Base-by-base conservation (phyloP, 2,113 vertebrate genomes). In the Otocyon megalotis region DNA sequence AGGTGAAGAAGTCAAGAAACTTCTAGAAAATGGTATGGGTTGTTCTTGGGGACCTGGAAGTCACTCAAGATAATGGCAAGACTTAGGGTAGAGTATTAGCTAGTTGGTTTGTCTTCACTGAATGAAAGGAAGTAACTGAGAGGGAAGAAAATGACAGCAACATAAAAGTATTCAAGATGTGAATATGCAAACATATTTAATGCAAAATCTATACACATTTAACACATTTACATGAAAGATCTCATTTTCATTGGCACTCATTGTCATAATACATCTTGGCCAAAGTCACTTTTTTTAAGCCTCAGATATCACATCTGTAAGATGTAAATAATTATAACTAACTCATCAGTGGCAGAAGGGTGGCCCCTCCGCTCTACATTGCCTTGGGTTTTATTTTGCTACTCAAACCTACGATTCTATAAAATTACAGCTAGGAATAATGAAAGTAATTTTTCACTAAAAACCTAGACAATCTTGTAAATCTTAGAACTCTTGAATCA, bases 341-440 rank as follows among this genome's bases (percentile, higher is more conserved):
- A 83, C n/a, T 2, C 67, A n/a, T 28, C 8, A 50, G 95, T 88
- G 6, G 83, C 90, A 95, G 58, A 95, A 83, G 17, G 3, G 26
- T 81, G n/a, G 13, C 3, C n/a, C 35, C 43, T 43, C 43, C 43
- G 8, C 43, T 8, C 43, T n/a, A 93, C 4, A 28, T 63, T 63
- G 30, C 26, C 54, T 60, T 84, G 54, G 4, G 0, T 32, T 79
- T 95, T 83, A 28, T 91, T 91, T 88, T 80, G 82, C 6, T n/a
- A 30, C 8, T 87, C 50, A 87, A 13, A 1, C 82, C 35, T 72
- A 71, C 72, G 10, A 43, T 88, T 93, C 76, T 67, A 28, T 5
- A 88, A 76, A 91, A 72, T 80, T 91, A 60, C 22, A 88, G 13
- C 6, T 74, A 91, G n/a, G 54, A 96, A 95, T 71, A 85, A 74